These are phyloP conservation scores for Gonioctena quinquepunctata DNA, from an alignment of 1,140 invertebrate species.

Conservation along the genomic window DNA sequence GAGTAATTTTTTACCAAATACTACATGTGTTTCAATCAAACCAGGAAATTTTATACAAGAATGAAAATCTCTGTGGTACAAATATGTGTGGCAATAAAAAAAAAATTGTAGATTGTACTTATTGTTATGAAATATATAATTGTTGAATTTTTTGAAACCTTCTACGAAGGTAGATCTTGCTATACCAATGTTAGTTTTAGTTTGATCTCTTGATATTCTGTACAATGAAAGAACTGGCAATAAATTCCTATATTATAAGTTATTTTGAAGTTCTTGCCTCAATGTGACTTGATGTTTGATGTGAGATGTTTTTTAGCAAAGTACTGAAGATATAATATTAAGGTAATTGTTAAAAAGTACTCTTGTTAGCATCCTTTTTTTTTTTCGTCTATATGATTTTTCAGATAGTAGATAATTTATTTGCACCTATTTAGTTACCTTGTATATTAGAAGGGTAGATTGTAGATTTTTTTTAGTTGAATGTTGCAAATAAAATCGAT, in stretches of 20 bases:
- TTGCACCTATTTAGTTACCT: conserved; percentile 45
- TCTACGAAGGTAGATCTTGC: conserved; percentile 2
- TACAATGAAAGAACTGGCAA: conserved; percentile 30
- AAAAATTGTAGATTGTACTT: background rate
- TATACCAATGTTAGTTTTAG: conserved; percentile 36
- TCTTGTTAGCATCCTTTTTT: conserved; percentile 18
- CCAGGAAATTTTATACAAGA: too few species aligned
- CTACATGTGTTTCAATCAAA: too few species aligned
- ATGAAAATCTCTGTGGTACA: too few species aligned
- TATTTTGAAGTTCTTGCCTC: conserved; percentile 36
- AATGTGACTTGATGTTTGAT: conserved; percentile 7
- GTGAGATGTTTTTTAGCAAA: conserved; percentile 17
- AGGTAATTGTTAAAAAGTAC: conserved; percentile 37
- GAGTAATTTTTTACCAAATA: too few species aligned
- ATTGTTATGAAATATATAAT: background rate
- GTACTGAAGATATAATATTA: conserved; percentile 38
- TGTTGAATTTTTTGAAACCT: background rate
- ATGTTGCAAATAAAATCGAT: conserved; percentile 24
- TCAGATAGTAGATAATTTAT: conserved; percentile 37
- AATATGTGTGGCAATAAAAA: too few species aligned
- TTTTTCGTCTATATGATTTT: conserved; percentile 28
- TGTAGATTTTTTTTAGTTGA: conserved; percentile 33
- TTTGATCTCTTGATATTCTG: conserved; percentile 23
- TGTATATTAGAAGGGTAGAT: conserved; percentile 31
- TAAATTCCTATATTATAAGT: conserved; percentile 28